Base-by-base conservation (phyloP, 2,888 invertebrate species). In the Brachypalpus laphriformis region DNA sequence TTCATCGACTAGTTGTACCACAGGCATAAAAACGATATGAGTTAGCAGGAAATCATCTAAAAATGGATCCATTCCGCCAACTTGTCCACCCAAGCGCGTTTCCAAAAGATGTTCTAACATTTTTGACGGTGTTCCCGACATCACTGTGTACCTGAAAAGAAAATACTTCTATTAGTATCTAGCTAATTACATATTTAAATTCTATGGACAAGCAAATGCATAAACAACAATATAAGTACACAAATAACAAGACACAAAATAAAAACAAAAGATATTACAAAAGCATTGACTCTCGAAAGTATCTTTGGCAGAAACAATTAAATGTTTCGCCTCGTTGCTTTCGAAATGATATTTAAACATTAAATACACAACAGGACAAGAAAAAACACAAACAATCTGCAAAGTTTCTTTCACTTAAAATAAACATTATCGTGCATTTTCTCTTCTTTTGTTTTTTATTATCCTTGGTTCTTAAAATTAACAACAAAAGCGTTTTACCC, bases 51-150 rank as follows among this genome's bases (percentile, higher is more conserved):
- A 97, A 91, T 97, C 97, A 89, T 97, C 96, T 61, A 97, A 92
- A 90, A 96, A 96, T 57, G 95, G 95, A 92, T 96, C 96, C 89
- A 94, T 93, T 87, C 93, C 93, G 87, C 92, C 93, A 75, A 93
- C 93, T 87, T 94, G 92, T 85, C 94, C 94, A 87, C 96, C 95
- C 88, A 96, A 92, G 77, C 96, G 93, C 11, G 96, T 96, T 91
- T 97, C 97, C 88, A 97, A 92, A 56, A 97, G 93, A 92, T 97
- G 96, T 91, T 97, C 97, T 88, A 97, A 91, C 95, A 97, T 97
- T 92, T 97, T 97, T 90, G 96, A 95, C 49, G 97, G 95, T 76
- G 96, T 96, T 68, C 97, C 97, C 83, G 97, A 96, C 96, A 97
- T 96, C 88, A 97, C 96, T 89, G 96, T 96, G 91, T 97, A 97